Conservation (phyloP, 2,113 vertebrate genomes). For the Hylia prasina region DNA sequence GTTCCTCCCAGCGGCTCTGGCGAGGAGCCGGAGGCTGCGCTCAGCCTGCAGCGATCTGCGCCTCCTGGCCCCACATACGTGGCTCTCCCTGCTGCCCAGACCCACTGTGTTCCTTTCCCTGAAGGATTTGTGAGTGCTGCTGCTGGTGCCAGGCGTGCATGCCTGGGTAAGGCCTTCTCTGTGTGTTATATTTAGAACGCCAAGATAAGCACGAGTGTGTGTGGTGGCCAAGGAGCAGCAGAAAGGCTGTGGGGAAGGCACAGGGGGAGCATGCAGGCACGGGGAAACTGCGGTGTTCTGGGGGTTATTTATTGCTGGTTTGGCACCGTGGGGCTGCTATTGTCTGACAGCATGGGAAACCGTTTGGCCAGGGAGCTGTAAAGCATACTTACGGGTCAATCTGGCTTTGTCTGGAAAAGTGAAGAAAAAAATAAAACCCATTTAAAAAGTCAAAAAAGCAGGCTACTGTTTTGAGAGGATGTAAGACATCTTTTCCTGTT, state of each 20-base stretch:
- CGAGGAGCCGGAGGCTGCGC: background rate
- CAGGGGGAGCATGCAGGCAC: background rate
- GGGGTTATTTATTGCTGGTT: background rate
- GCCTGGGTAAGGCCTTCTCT: background rate
- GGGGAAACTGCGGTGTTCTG: background rate
- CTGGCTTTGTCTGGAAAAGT: background rate
- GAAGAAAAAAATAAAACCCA: background rate
- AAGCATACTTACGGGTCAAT: background rate
- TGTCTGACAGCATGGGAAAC: background rate
- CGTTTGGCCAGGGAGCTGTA: background rate
- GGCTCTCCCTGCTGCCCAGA: background rate
- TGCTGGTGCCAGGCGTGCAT: background rate
- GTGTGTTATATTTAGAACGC: slow-evolving; percentile 49
- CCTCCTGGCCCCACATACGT: rapidly evolving
- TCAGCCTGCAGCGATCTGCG: background rate
- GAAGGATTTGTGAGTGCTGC: background rate
- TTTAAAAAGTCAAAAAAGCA: background rate
- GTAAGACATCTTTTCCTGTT: background rate
- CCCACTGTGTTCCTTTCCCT: background rate
- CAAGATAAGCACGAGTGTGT: background rate
- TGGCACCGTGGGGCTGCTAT: background rate
- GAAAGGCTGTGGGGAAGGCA: background rate
- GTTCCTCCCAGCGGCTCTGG: rapidly evolving
- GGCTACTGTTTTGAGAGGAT: background rate
- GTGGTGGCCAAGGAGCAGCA: background rate